A percentile compares a stretch with the other conserved stretches of the same genome.
These are phyloP conservation scores for Melinaea menophilus DNA, from an alignment of 2,888 invertebrate genomes.

Conservation along the genomic window DNA sequence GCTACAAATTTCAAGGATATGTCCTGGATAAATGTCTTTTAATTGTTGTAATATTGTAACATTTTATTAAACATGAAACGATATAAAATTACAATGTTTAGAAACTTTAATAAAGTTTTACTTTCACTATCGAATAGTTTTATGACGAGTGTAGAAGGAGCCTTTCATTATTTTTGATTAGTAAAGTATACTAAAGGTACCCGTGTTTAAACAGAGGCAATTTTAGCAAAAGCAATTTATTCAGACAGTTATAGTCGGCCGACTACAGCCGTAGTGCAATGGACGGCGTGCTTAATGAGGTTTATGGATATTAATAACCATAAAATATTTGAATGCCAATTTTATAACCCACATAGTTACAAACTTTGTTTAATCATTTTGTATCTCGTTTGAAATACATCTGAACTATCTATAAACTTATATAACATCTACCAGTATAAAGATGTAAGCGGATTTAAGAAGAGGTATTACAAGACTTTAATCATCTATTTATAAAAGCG, in stretches of 20 bases:
- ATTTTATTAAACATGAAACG: background rate
- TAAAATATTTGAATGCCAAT: slow-evolving; percentile 2
- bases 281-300: background rate
- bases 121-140: background rate
- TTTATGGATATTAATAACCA: slow-evolving; percentile 4
- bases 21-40: too few relatives aligned
- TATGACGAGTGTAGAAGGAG: background rate
- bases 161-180: background rate
- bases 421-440: too few relatives aligned
- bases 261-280: background rate
- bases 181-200: background rate
- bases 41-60: too few relatives aligned
- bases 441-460: too few relatives aligned
- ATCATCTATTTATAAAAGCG: too few relatives aligned
- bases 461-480: too few relatives aligned
- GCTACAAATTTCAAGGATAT: too few relatives aligned
- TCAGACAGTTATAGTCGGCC: background rate
- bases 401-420: background rate
- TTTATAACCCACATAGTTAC: slow-evolving; percentile 1
- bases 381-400: background rate
- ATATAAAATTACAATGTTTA: background rate
- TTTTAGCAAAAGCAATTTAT: slow-evolving; percentile 2
- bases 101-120: background rate
- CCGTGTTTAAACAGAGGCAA: background rate
- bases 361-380: background rate